phyloP scores from a whole-genome alignment of 1,140 invertebrate genomes.

The Trissolcus basalis region DNA sequence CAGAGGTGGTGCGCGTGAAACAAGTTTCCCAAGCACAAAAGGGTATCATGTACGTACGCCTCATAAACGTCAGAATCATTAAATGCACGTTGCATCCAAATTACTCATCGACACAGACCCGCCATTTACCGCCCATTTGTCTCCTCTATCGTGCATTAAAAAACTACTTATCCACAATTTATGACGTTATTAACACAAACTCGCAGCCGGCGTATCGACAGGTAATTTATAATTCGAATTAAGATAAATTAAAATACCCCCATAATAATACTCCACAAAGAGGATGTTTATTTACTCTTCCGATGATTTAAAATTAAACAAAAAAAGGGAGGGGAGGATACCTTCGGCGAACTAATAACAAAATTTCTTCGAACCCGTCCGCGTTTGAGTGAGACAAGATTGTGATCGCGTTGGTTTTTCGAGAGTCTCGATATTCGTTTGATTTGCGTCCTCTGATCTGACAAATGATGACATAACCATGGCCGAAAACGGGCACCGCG shows the following conservation, averaged over 20 bases:
- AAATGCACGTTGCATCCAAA: constrained; percentile 36
- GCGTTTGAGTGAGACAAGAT: too few species aligned
- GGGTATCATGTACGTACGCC: constrained; percentile 36
- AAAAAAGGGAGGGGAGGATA: too few species aligned
- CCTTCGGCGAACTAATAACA: too few species aligned
- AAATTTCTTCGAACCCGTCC: too few species aligned
- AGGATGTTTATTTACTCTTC: too few species aligned
- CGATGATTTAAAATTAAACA: too few species aligned
- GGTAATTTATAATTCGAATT: neutral
- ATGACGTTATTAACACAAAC: neutral
- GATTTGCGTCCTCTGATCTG: too few species aligned
- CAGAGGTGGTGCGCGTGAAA: constrained; percentile 45
- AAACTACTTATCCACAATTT: constrained; percentile 3
- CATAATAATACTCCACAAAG: too few species aligned
- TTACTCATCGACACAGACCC: constrained; percentile 37
- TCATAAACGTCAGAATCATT: constrained; percentile 47
- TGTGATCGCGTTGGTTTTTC: too few species aligned
- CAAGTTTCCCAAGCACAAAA: constrained; percentile 38
- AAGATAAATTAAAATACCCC: too few species aligned
- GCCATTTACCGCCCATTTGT: constrained; percentile 17
- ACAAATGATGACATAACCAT: constrained; percentile 17
- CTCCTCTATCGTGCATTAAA: constrained; percentile 4
- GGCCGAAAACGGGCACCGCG: neutral
- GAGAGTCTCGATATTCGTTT: too few species aligned
- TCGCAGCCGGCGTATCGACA: neutral